Base-by-base conservation (phyloP, 2,888 invertebrate species). In the Cryptus armator region DNA sequence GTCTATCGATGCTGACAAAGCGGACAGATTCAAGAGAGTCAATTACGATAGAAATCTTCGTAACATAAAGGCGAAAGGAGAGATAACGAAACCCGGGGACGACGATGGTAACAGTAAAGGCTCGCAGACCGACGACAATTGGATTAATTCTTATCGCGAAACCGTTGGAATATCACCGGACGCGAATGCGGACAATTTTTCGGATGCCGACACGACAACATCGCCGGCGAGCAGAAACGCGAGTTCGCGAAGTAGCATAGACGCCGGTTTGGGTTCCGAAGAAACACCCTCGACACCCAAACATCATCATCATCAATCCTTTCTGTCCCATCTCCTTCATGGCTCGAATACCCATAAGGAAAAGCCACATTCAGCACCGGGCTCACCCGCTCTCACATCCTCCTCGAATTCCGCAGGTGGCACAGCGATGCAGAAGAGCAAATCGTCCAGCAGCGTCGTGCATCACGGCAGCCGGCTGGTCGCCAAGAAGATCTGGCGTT, bases 391-490 rank as follows among this genome's bases (percentile, higher is more conserved):
- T 90, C 94, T 95, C 91, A 94, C 94, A 56, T 92, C 95, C 79
- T 90, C 93, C 29, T 93, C 95, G 83, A 87, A 91, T 81, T 92
- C 92, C 91, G 93, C 95, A 91, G 94, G 95, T 94, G 96, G 96
- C 90, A 93, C 94, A 91, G 96, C 96, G 93, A 98, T 98, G 98
- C 97, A 98, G 96, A 98, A 98, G 95, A 98, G 97, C 91, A 97
- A 98, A 94, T 97, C 97, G 43, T 97, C 97, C 89, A 97, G 97
- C 92, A 97, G 97, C 94, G 97, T 98, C 93, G 97, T 97, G 93
- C 97, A 97, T 90, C 95, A 95, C 90, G 95, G 95, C 67, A 95
- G 95, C 89, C 93, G 95, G 93, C 96, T 97, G 93, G 97, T 98
- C 90, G 96, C 97, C 92, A 97, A 97, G 94, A 97, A 97, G 94